Evolutionary conservation across 2,113 vertebrate genomes (phyloP), one percentile per base, ranked within the genome.

Genomic region (Sphyrna mokarran): DNA sequence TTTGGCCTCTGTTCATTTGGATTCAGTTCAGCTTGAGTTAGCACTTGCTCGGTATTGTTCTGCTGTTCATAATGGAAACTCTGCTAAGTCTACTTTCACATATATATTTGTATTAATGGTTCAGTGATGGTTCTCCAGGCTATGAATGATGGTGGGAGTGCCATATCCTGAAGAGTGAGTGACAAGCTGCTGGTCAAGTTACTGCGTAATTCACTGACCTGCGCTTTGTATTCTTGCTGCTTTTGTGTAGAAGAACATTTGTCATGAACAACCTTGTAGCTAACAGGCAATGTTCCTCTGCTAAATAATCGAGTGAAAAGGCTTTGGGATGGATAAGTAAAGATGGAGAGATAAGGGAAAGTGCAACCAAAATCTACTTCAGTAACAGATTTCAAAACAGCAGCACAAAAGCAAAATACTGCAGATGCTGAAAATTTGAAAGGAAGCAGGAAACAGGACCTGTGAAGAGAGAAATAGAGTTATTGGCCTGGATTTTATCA

Each of bases 351-450:
- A 40, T 83, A 20, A 83, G 37, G 37, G 80, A 22, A 48, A 58
- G 48, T 54, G 48, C 48, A 89, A 10, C 48, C 13, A 48, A 29
- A 58, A 29, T 13, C 48, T 54, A 89, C 58, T 58, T 43, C 13
- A 29, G 86, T 89, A 43, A 89, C 43, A 54, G 86, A 83, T 87
- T 87, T 87, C 85, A 48, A 9, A 87, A 87, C 85, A 83, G 40
- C n/a, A 40, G n/a, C 33, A 40, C 14, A 80, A 33, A n/a, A 76
- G 72, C 29, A 76, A 72, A 72, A 29, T 26, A 72, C 8, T 72
- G 26, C 1, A 9, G 70, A 72, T 72, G 70, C 8, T 72, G 9
- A 11, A 33, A 76, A 76, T 33, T 76, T 33, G 10, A 76, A 76
- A n/a, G 72, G 26, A 33, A n/a, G 72, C 72, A 2, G 29, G 29